These are phyloP conservation scores for Lethrus apterus DNA, from an alignment of 1,140 invertebrate species.

Conservation along the genomic window DNA sequence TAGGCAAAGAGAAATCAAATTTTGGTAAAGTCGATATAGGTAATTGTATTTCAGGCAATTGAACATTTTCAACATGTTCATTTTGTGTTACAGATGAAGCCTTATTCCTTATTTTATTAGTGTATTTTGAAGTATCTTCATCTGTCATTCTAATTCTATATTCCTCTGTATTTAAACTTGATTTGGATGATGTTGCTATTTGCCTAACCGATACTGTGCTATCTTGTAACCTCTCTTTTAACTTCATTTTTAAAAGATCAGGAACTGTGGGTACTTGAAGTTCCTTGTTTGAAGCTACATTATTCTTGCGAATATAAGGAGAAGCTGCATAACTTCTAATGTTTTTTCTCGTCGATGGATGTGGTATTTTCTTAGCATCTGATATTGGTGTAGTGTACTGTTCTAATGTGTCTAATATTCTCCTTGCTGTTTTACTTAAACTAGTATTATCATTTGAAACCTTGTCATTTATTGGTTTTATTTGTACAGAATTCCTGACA, in stretches of 20 bases:
- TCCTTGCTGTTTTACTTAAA: constrained; percentile 52
- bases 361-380: constrained; percentile 65
- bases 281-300: constrained; percentile 37
- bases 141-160: constrained; percentile 35
- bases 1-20: constrained; percentile 47
- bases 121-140: constrained; percentile 34
- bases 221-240: constrained; percentile 52
- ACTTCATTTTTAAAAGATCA: constrained; percentile 52
- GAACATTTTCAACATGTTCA: constrained; percentile 43
- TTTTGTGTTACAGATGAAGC: constrained; percentile 32
- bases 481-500: constrained; percentile 36
- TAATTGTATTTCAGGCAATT: constrained; percentile 52
- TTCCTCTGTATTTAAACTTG: constrained; percentile 34
- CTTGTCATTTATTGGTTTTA: constrained; percentile 43
- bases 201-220: constrained; percentile 55
- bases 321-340: constrained; percentile 29
- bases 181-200: constrained; percentile 49
- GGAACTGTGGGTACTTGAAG: constrained; percentile 50
- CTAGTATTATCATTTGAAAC: constrained; percentile 21
- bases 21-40: constrained; percentile 55
- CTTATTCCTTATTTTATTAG: constrained; percentile 45
- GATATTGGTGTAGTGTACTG: constrained; percentile 63
- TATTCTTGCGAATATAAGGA: constrained; percentile 29
- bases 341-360: constrained; percentile 24
- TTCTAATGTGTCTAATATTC: constrained; percentile 64